Evolutionary conservation across 1,140 invertebrate species (phyloP).

Genomic region (Diabrotica virgifera): DNA sequence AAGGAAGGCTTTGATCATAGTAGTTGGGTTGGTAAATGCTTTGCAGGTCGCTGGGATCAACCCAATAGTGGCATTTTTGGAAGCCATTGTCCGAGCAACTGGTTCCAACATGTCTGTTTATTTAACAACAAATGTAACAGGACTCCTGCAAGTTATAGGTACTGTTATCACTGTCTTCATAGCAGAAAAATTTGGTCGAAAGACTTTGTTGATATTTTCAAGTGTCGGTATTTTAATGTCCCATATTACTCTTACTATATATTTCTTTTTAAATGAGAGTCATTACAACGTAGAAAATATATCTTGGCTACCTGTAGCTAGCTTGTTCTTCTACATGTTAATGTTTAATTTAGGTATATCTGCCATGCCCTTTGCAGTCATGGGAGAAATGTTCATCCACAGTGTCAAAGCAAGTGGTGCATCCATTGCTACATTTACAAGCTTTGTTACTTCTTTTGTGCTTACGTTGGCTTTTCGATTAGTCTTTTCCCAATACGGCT

Average conservation of each 20-base stretch:
- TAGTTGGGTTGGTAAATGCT: constrained; percentile 76
- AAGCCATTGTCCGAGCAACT: constrained; percentile 67
- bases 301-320: constrained; percentile 41
- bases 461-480: constrained; percentile 71
- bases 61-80: constrained; percentile 79
- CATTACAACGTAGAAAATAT: constrained; percentile 29
- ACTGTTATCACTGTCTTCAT: constrained; percentile 67
- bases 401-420: constrained; percentile 72
- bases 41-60: constrained; percentile 86
- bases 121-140: constrained; percentile 69
- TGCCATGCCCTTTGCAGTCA: constrained; percentile 78
- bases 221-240: constrained; percentile 56
- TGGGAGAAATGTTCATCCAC: constrained; percentile 77
- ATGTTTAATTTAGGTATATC: constrained; percentile 61
- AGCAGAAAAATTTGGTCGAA: constrained; percentile 74
- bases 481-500: constrained; percentile 58
- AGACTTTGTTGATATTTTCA: constrained; percentile 67
- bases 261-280: constrained; percentile 36
- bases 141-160: constrained; percentile 71
- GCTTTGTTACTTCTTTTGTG: constrained; percentile 77
- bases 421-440: constrained; percentile 68
- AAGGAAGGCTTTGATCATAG: constrained; percentile 68
- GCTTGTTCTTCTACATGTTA: constrained; percentile 37
- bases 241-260: constrained; percentile 36
- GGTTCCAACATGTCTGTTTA: constrained; percentile 55